These are phyloP conservation scores for Vanessa tameamea DNA, from an alignment of 1,140 invertebrate genomes.

Conservation along the genomic window DNA sequence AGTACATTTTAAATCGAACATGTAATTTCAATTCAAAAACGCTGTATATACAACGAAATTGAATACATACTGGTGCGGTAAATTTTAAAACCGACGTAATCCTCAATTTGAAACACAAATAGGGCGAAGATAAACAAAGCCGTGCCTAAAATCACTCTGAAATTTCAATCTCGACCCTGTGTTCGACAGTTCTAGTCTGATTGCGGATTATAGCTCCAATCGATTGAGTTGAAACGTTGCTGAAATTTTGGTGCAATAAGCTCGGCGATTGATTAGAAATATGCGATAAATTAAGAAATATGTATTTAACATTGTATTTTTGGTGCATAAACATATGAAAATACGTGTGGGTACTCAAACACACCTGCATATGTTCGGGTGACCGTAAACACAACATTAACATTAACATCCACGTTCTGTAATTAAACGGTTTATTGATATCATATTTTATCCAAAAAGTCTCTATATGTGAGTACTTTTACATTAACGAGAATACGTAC, in stretches of 20 bases:
- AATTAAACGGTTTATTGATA: too few relatives aligned
- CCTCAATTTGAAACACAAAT: constrained; percentile 22
- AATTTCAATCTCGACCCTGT: constrained; percentile 21
- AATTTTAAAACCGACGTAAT: constrained; percentile 15
- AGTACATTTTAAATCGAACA: neutral
- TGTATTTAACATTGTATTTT: too few relatives aligned
- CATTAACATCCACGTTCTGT: too few relatives aligned
- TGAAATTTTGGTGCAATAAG: neutral
- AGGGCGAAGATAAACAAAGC: constrained; percentile 12
- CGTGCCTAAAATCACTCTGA: constrained; percentile 14
- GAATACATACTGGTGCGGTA: neutral
- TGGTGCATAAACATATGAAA: too few relatives aligned
- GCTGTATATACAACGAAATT: neutral
- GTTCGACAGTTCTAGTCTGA: constrained; percentile 11
- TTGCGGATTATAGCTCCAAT: constrained; percentile 25
- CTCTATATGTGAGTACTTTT: too few relatives aligned
- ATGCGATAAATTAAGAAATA: neutral
- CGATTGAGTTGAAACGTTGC: constrained; percentile 9
- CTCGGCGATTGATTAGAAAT: neutral
- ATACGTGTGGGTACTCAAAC: too few relatives aligned
- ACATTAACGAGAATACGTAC: too few relatives aligned
- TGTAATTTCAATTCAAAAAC: too few relatives aligned
- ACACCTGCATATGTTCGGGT: too few relatives aligned
- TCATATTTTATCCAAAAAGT: too few relatives aligned
- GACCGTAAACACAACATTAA: too few relatives aligned